Percentiles rank a stretch among this genome's conserved stretches.
Evolutionary conservation across 2,797 vertebrate species (phyloP).

Genomic region (Salarias fasciatus): DNA sequence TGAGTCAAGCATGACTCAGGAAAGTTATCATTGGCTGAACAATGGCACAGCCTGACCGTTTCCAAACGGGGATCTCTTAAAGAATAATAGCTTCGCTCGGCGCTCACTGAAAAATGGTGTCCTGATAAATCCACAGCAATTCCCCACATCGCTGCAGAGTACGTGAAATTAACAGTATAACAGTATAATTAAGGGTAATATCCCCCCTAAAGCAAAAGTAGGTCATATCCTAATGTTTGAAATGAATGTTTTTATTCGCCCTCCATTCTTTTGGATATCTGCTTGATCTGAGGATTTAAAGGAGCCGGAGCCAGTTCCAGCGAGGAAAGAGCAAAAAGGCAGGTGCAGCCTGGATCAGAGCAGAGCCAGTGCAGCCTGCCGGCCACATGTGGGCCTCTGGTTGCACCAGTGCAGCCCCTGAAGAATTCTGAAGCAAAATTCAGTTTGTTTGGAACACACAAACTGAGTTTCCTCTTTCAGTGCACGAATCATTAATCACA

Average conservation of each 20-base stretch:
- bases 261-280: too few species aligned
- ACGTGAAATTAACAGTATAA: constrained; percentile 9
- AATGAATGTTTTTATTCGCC: constrained; percentile 34
- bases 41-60: neutral
- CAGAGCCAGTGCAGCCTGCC: too few species aligned
- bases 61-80: constrained; percentile 1
- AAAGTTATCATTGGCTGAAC: constrained; percentile 12
- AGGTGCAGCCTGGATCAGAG: too few species aligned
- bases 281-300: too few species aligned
- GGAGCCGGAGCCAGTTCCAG: too few species aligned
- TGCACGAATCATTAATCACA: too few species aligned
- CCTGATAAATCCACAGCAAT: neutral
- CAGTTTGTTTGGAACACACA: too few species aligned
- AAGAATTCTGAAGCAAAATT: too few species aligned
- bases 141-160: neutral
- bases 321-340: too few species aligned
- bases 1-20: constrained; percentile 24
- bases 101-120: neutral
- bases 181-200: constrained; percentile 36
- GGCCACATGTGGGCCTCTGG: too few species aligned
- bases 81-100: neutral
- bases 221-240: neutral
- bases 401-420: too few species aligned
- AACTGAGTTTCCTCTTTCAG: too few species aligned
- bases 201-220: constrained; percentile 29